Base-by-base conservation (phyloP, 2,888 invertebrate genomes). In the Conchocele bisecta region DNA sequence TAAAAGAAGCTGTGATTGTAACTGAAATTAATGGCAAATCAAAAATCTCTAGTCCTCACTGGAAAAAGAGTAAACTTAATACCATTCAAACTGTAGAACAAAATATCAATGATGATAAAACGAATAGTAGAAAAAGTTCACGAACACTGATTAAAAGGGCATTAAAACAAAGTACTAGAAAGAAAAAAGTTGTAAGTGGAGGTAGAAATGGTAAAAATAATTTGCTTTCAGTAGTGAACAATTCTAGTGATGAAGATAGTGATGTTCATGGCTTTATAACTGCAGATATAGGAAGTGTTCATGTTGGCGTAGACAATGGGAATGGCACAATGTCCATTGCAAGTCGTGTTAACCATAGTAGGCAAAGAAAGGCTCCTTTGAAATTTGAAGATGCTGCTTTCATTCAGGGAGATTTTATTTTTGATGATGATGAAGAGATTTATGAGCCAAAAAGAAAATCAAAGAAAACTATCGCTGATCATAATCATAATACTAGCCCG, bases 301-400 rank as follows among this genome's bases (percentile, higher is more conserved):
- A 44, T 24, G 33, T 65, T 6, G 58, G 54, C 54, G 24, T 76
- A 44, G 76, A 72, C 31, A 73, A 63, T 56, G 69, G 66, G n/a
- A 63, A 69, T 59, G 76, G 76, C 37, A 76, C 72, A 31, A 58
- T 72, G 29, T 37, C 58, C 24, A 37, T 76, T 3, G 44, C 60
- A 4, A 69, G 69, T 56, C 31, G 56, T 39, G 37, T 37, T 39
- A 65, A 66, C 22, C n/a, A n/a, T n/a, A 28, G 51, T 13, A 71
- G 77, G 33, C 56, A 58, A 29, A 66, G 77, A 50, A 77, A 77
- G 63, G 63, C 71, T 35, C 71, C 77, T 29, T 54, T 74, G 9
- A 77, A 77, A 58, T 77, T 71, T 37, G 71, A 70, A 48, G 77
- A 74, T 61, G 63, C 74, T 46, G 70, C 77, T 61, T 77, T 74